Percentiles rank a stretch among this genome's conserved stretches.
Evolutionary conservation across 2,797 vertebrate species (phyloP).

Genomic region (Salmo trutta): DNA sequence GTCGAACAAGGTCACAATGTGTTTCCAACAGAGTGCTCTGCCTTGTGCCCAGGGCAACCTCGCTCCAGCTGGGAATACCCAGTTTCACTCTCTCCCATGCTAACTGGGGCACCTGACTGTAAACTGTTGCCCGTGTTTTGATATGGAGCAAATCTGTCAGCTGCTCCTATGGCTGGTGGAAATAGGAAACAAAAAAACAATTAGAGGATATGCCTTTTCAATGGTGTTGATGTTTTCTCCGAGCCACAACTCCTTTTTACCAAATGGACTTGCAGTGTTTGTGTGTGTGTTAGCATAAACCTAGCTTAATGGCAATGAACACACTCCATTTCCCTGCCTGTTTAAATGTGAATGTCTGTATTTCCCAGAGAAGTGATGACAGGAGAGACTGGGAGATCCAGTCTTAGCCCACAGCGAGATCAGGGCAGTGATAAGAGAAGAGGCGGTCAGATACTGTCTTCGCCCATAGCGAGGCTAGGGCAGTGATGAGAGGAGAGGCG

Average conservation of each 20-base stretch:
- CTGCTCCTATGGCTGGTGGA: background rate
- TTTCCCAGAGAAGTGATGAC: too few species aligned
- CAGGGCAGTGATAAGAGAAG: too few species aligned
- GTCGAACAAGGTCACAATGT: conserved; percentile 22
- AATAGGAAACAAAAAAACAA: background rate
- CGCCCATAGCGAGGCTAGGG: too few species aligned
- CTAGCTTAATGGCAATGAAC: too few species aligned
- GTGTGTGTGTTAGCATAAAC: too few species aligned
- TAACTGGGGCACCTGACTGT: conserved; percentile 18
- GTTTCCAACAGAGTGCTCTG: conserved; percentile 25
- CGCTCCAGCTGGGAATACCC: conserved; percentile 18
- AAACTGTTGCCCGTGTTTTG: conserved; percentile 12
- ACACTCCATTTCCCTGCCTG: too few species aligned
- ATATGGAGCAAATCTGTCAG: background rate
- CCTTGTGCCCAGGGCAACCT: conserved; percentile 3
- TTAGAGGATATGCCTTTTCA: background rate
- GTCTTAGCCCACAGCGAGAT: too few species aligned
- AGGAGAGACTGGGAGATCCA: too few species aligned
- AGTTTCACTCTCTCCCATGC: conserved; percentile 10
- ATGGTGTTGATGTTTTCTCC: background rate
- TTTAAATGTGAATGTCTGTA: too few species aligned
- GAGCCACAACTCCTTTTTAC: background rate
- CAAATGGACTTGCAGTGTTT: background rate
- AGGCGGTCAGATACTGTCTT: too few species aligned
- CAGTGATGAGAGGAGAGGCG: too few species aligned